Evolutionary conservation across 2,797 vertebrate species (phyloP).

Genomic region (Falco concolor): DNA sequence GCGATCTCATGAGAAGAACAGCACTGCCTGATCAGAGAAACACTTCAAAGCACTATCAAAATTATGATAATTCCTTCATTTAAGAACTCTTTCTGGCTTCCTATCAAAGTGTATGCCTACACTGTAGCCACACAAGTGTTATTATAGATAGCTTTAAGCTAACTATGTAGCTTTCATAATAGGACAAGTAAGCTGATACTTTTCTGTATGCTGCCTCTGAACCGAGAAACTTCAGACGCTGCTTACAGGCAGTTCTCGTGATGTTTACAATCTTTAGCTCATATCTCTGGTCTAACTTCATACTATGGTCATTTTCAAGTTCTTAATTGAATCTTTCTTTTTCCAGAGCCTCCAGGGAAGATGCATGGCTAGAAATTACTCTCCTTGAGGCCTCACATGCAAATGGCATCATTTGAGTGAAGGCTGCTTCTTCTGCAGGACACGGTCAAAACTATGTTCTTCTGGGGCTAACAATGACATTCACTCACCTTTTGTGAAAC

Average conservation of each 20-base stretch:
- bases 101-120: constrained; percentile 26
- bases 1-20: constrained; percentile 11
- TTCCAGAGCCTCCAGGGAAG: neutral
- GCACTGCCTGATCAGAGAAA: constrained; percentile 5
- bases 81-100: constrained; percentile 34
- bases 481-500: neutral
- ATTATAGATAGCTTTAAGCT: constrained; percentile 40
- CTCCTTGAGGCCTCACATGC: neutral
- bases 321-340: neutral
- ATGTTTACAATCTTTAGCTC: neutral
- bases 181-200: neutral
- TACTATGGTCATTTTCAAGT: neutral
- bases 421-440: neutral
- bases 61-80: constrained; percentile 54
- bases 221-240: neutral
- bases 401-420: neutral
- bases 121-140: neutral
- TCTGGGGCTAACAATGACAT: neutral
- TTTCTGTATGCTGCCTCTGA: neutral
- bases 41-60: constrained; percentile 51
- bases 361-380: neutral
- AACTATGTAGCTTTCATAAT: neutral
- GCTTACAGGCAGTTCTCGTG: neutral
- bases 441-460: neutral
- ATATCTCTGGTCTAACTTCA: neutral